Conservation (phyloP, 1,140 invertebrate genomes). For the Pemphigus obesinymphae region DNA sequence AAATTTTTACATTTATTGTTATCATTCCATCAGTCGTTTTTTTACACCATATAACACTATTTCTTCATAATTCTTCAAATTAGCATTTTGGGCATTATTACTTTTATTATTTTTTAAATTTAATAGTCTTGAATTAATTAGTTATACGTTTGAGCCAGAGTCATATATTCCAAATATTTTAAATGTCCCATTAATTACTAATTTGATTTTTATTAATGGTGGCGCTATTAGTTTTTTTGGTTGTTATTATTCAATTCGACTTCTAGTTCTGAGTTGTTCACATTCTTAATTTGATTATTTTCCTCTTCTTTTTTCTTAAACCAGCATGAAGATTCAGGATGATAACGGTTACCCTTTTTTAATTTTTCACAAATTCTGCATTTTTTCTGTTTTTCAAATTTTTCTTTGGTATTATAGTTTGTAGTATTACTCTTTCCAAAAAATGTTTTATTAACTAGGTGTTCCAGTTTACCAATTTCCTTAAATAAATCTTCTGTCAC, state of each 20-base stretch:
- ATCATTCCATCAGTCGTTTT: background rate
- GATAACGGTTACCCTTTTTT: background rate
- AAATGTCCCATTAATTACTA: background rate
- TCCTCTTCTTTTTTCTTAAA: background rate
- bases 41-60: background rate
- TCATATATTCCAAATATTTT: background rate
- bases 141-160: too few species aligned
- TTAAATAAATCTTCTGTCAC: background rate
- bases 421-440: background rate
- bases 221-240: background rate
- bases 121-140: background rate
- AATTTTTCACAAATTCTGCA: background rate
- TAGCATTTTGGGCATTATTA: background rate
- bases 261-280: background rate
- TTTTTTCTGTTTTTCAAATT: background rate
- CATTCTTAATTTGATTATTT: background rate
- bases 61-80: too few species aligned
- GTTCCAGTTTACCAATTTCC: background rate
- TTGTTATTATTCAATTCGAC: background rate
- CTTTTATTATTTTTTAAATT: background rate
- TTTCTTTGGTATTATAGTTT: too few species aligned
- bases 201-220: background rate
- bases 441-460: background rate
- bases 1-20: background rate
- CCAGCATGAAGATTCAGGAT: background rate